A percentile compares a stretch with the other conserved stretches of the same genome.
These are phyloP conservation scores for Lutraria lutraria DNA, from an alignment of 2,888 invertebrate species.

Conservation along the genomic window DNA sequence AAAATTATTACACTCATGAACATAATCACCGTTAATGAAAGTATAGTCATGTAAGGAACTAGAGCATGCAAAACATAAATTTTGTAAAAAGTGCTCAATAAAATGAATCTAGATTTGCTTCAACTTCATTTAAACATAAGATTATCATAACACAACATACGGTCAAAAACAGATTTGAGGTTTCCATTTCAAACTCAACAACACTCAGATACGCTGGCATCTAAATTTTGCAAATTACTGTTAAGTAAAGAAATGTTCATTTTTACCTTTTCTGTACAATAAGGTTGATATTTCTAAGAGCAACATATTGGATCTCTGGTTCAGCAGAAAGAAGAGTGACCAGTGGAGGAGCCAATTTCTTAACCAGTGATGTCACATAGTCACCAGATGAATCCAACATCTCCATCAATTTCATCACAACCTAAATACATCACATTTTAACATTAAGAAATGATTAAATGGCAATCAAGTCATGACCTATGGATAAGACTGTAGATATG, in stretches of 20 bases:
- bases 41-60: too few relatives aligned
- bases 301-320: constrained; percentile 99
- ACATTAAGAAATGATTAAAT: too few relatives aligned
- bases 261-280: constrained; percentile 96
- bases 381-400: constrained; percentile 97
- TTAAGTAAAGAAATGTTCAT: neutral
- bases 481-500: too few relatives aligned
- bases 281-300: constrained; percentile 98
- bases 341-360: constrained; percentile 99
- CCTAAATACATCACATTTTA: constrained; percentile 74
- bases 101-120: too few relatives aligned
- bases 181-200: neutral
- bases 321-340: constrained; percentile 99
- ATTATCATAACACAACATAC: too few relatives aligned
- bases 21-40: too few relatives aligned
- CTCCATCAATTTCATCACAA: constrained; percentile 99
- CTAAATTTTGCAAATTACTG: neutral
- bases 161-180: too few relatives aligned
- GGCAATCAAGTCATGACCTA: too few relatives aligned
- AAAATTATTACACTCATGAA: neutral
- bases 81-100: too few relatives aligned
- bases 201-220: neutral
- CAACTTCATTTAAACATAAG: too few relatives aligned
- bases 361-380: constrained; percentile 96
- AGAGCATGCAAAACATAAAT: too few relatives aligned